Base-by-base conservation (phyloP, 2,888 invertebrate species). In the Parasteatoda lunata region DNA sequence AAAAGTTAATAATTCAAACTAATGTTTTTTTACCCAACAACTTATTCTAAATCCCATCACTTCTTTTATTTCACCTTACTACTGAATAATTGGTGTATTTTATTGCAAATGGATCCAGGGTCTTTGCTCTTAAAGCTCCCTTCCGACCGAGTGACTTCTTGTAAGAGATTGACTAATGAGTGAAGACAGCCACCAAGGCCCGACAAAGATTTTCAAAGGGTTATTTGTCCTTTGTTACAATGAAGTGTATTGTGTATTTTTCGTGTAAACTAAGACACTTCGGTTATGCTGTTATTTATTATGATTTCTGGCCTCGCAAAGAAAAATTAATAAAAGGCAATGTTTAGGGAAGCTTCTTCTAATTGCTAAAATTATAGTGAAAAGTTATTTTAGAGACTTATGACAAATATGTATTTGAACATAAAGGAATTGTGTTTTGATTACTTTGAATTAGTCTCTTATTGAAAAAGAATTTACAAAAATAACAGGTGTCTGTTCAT, bases 161-260 rank as follows among this genome's bases (percentile, higher is more conserved):
- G 64, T 49, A 48, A 64, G 76, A 45, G 47, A 77, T 77, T 84
- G 68, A 77, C 77, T 73, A 84, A 78, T 84, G 69, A 75, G 79
- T 52, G 45, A 84, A 78, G 84, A 79, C 84, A 84, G 84, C 75
- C 75, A 59, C 69, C 59, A 15, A 66, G 73, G 65, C 79, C 79
- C 65, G 48, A 75, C 51, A 78, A 48, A 52, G 13, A 54, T 48
- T 11, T 54, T 84, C 68, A 84, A 84, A 84, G 84, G 52, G 65
- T 75, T 75, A 84, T 79, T 84, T 84, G 84, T 84, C 59, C 69
- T 84, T 84, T 75, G 75, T 79, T 78, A 84, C 84, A 84, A 84
- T 84, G 78, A 72, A 73, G 59, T 30, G 59, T 71, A 78, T 84
- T 84, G 78, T 84, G 73, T 69, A 15, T 72, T 78, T 69, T 65